These are phyloP conservation scores for Acipenser ruthenus DNA, from an alignment of 2,797 vertebrate species.

Conservation along the genomic window DNA sequence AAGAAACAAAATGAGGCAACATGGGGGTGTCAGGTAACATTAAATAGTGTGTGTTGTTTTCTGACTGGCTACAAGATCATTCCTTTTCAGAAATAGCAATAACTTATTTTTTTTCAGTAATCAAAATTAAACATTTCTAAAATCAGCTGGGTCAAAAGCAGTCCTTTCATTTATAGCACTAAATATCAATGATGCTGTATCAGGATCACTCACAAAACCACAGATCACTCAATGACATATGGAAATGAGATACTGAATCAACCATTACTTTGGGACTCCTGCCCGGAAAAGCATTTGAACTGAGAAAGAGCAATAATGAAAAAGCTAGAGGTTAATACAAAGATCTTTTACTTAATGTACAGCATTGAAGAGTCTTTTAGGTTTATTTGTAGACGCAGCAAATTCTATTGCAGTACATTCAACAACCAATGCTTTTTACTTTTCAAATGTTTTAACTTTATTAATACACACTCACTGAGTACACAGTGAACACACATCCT, in stretches of 20 bases:
- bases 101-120: no score
- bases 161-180: no score
- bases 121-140: no score
- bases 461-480: background rate
- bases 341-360: background rate
- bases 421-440: background rate
- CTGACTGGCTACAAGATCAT: no score
- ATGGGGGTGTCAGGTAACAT: no score
- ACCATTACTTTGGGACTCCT: background rate
- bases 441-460: background rate
- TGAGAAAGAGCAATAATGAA: background rate
- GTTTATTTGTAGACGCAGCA: background rate
- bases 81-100: no score
- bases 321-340: background rate
- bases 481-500: no score
- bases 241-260: background rate
- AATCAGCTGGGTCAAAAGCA: no score
- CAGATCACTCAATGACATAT: background rate
- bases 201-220: background rate
- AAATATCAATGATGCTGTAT: no score
- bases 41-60: no score
- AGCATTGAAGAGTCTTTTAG: background rate
- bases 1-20: no score
- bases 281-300: background rate
- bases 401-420: background rate